phyloP scores from a whole-genome alignment of 53 echinoderm and acorn worm genomes.

The Paracentrotus lividus region DNA sequence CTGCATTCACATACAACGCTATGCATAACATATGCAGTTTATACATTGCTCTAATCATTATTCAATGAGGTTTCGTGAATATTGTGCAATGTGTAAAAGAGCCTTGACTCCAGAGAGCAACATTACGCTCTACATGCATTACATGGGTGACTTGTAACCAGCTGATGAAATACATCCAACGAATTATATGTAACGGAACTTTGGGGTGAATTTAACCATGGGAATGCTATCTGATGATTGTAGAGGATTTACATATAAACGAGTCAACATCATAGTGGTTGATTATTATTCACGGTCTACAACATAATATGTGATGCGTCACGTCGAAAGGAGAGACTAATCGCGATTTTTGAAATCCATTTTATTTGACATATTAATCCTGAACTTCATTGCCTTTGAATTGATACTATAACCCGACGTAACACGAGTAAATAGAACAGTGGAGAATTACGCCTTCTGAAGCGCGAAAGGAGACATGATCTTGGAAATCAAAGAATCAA shows the following conservation, averaged over 20 bases:
- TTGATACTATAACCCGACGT: too few relatives aligned
- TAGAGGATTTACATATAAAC: neutral
- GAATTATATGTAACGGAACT: neutral
- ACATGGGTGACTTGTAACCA: neutral
- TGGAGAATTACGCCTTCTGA: too few relatives aligned
- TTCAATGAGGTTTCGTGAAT: neutral
- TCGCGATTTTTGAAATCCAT: too few relatives aligned
- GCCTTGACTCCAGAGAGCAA: neutral
- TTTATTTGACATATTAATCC: too few relatives aligned
- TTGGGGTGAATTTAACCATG: neutral
- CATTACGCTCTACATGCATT: slow-evolving; percentile 41
- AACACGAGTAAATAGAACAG: too few relatives aligned
- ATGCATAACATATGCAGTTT: neutral
- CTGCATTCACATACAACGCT: neutral
- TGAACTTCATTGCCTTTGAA: too few relatives aligned
- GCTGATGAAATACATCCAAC: slow-evolving; percentile 24
- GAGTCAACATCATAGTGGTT: too few relatives aligned
- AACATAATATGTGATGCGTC: too few relatives aligned
- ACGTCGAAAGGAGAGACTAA: too few relatives aligned
- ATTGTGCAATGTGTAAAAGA: neutral
- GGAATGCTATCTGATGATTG: neutral
- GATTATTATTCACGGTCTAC: too few relatives aligned
- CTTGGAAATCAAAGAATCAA: too few relatives aligned
- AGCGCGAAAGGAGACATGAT: too few relatives aligned
- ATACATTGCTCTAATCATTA: neutral